Evolutionary conservation across 2,797 vertebrate species (phyloP).

Genomic region (Xyrichtys novacula): DNA sequence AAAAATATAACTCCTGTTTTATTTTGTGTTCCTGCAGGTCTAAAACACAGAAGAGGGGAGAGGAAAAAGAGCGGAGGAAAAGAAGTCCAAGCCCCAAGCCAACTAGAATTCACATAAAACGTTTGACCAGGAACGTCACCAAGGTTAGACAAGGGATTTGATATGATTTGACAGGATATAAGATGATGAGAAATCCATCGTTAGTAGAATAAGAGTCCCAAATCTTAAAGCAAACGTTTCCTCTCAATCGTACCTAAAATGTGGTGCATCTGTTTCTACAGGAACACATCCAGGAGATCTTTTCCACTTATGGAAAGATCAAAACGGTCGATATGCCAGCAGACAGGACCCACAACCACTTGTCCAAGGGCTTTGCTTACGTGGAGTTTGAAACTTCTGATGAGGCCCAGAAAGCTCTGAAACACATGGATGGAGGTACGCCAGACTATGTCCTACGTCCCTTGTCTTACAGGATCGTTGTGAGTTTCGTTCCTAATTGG

Average conservation of each 20-base stretch:
- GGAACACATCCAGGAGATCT: constrained; percentile 98
- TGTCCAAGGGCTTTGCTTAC: constrained; percentile 93
- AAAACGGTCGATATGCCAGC: constrained; percentile 96
- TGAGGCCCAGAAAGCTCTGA: constrained; percentile 95
- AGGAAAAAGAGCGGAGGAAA: constrained; percentile 95
- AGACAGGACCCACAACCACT: constrained; percentile 90
- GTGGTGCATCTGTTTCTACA: constrained; percentile 56
- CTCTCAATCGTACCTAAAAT: too few relatives aligned
- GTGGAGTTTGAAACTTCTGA: constrained; percentile 95
- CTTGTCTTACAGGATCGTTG: constrained; percentile 74
- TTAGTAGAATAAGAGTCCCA: too few relatives aligned
- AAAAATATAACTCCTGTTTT: neutral
- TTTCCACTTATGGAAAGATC: constrained; percentile 95
- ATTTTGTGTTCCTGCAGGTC: constrained; percentile 80
- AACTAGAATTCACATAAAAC: constrained; percentile 95
- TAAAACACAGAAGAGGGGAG: constrained; percentile 93
- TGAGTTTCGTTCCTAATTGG: neutral
- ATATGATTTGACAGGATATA: neutral
- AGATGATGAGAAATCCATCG: too few relatives aligned
- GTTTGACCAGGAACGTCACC: constrained; percentile 96
- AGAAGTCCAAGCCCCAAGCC: constrained; percentile 94
- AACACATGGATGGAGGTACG: constrained; percentile 96
- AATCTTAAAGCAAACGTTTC: too few relatives aligned
- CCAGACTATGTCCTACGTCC: neutral
- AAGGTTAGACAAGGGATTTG: constrained; percentile 85